These are phyloP conservation scores for Psophia crepitans DNA, from an alignment of 2,113 vertebrate genomes.

Conservation along the genomic window DNA sequence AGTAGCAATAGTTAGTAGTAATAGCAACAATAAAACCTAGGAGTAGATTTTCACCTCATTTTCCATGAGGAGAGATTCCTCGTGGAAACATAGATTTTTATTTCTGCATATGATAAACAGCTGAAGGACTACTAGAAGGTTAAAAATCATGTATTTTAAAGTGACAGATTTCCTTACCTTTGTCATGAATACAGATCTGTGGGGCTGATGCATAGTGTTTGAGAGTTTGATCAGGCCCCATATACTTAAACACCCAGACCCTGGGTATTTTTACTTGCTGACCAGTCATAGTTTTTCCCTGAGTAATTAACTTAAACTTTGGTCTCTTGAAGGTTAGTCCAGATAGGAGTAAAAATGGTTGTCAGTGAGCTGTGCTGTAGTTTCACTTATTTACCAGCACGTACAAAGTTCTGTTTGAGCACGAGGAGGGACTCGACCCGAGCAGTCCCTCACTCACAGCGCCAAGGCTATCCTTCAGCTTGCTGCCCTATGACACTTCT, in stretches of 20 bases:
- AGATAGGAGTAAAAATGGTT: background rate
- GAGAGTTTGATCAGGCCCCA: background rate
- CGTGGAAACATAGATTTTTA: background rate
- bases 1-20: background rate
- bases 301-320: background rate
- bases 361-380: background rate
- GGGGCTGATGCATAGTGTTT: background rate
- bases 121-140: background rate
- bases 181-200: background rate
- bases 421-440: rapidly evolving
- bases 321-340: background rate
- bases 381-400: background rate
- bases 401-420: background rate
- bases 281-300: background rate
- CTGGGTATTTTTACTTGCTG: background rate
- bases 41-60: background rate
- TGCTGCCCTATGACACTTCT: rapidly evolving
- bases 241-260: background rate
- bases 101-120: background rate
- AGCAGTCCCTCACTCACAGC: rapidly evolving
- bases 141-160: background rate
- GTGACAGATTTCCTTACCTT: background rate
- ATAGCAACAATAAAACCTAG: background rate
- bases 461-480: background rate
- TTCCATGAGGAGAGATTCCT: background rate